Base-by-base conservation (phyloP, 37 sponge, comb jelly and placozoan genomes). In the Haliclona indistincta region DNA sequence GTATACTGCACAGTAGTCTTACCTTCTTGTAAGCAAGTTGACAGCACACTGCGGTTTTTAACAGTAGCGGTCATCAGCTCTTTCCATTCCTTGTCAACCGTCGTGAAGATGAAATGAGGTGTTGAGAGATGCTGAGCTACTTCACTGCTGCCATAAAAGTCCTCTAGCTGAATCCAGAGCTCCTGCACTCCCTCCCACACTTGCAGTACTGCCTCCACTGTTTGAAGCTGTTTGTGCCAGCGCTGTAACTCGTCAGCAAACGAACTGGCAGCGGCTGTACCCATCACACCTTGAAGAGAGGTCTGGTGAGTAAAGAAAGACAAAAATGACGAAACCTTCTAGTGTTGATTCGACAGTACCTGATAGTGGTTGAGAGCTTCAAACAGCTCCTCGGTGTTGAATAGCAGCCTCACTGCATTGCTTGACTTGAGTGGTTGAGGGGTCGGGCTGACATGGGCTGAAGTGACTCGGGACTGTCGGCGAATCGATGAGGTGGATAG, bases 201-300 rank as follows among this genome's bases (percentile, higher is more conserved):
- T 30, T 56, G 23, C 23, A 93, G 66, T 15, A 93, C 94, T 22
- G 91, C 87, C 44, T 93, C 94, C 33, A 93, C 81, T 49, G 94
- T 93, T 56, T 93, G 94, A 29, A 93, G 68, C 69, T 74, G 73
- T 64, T 82, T 85, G 65, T 83, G 80, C 94, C 94, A 93, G 56
- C 58, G 80, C 33, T 78, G 63, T 13, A 93, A 66, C 30, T 88
- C 94, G 23, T 85, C 87, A 17, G 86, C 37, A 52, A 89, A 93
- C 0, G 91, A 81, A 34, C 73, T 61, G 4, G 94, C 91, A 66
- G 94, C 82, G 20, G 39, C 55, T 0, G 79, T 86, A 25, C 84
- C 84, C 30, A 52, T 53, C 5, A 93, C 55, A 22, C 63, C 33
- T 71, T 80, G 74, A 5, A 80, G 69, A 3, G 81, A 80, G n/a